Conservation (phyloP, 2,113 vertebrate genomes). For the Zosterops borbonicus region DNA sequence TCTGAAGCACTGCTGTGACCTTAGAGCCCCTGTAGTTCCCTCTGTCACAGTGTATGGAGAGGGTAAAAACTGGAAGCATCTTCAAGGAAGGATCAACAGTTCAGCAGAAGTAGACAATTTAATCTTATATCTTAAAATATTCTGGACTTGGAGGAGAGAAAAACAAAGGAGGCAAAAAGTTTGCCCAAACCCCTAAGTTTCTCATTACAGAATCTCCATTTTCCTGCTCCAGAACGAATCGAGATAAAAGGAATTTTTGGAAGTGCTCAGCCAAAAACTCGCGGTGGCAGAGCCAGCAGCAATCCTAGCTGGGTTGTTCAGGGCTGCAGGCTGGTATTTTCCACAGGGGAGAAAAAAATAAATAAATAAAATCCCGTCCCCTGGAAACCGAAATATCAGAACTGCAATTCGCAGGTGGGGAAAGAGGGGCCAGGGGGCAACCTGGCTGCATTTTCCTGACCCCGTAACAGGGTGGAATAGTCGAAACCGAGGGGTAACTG, state of each 20-base stretch:
- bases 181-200: background rate
- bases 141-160: background rate
- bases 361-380: background rate
- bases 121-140: background rate
- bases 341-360: accelerated
- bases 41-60: background rate
- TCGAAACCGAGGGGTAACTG: accelerated
- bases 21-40: background rate
- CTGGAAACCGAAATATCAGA: background rate
- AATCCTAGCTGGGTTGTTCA: background rate
- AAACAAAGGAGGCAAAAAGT: background rate
- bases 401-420: too few relatives aligned
- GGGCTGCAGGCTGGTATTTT: background rate
- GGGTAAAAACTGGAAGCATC: background rate
- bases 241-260: background rate
- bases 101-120: background rate
- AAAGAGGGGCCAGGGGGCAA: background rate
- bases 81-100: background rate
- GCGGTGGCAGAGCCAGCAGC: background rate
- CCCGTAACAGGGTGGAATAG: accelerated
- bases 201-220: background rate
- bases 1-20: background rate
- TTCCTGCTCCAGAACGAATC: background rate
- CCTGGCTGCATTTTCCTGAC: background rate
- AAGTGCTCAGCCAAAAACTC: background rate